Base-by-base conservation (phyloP, 1,140 invertebrate genomes). In the Micrasema minimum region DNA sequence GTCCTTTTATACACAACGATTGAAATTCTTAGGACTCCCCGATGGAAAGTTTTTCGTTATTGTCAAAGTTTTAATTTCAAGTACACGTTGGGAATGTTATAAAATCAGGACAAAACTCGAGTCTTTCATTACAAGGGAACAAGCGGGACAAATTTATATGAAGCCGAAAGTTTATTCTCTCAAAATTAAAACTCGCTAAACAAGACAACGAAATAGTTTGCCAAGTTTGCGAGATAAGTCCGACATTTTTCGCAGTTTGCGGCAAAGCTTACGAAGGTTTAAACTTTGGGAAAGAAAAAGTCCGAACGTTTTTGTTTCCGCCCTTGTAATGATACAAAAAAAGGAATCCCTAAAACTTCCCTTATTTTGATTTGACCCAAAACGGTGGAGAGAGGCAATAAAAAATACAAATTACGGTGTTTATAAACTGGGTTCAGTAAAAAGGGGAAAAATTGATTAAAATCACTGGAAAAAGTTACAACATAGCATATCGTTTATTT, bases 231-330 rank as follows among this genome's bases (percentile, higher is more conserved):
- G 35, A 38, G 35, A 38, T 5, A 59, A 59, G 55, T 38, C 31
- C 23, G 31, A 59, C 35, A 59, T 59, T 59, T 59, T 23, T 59
- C 55, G 35, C 35, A 59, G 55, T 59, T 55, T 35, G 51, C 51
- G 51, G 51, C 7, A 31, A 31, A 31, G 26, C 23, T 31, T 16
- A n/a, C 51, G 51, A 35, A 31, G 51, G 23, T 11, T 55, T 55
- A 26, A 23, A 55, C 23, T 55, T 55, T 55, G 20, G 9, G 26
- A 12, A 55, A 55, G 23, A 55, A 55, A 55, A 55, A 55, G 51
- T 16, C 22, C 51, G 26, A 9, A 55, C 41, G 26, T 31, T 55
- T 55, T 12, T 53, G 50, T 53, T 26, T 0, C 12, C 50, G 26
- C 23, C 50, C 50, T 31, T 14, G 51, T 55, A 55, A 31, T 55